These are phyloP conservation scores for Sandelia bainsii DNA, from an alignment of 2,797 vertebrate genomes.

Conservation along the genomic window DNA sequence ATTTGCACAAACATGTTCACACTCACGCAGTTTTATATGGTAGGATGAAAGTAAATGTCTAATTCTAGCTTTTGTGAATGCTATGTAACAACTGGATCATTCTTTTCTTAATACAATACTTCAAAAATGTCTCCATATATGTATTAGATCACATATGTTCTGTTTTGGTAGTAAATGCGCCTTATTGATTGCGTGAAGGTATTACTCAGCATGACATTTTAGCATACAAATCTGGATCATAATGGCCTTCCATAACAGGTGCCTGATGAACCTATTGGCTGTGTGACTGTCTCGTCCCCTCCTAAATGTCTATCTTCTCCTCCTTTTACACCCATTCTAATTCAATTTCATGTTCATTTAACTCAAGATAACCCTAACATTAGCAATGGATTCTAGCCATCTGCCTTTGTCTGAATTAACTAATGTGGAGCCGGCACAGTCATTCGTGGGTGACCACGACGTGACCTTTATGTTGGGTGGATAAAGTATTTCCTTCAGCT, in stretches of 20 bases:
- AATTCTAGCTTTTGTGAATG: neutral
- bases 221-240: constrained; percentile 27
- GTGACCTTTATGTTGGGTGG: constrained; percentile 9
- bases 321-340: constrained; percentile 45
- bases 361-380: constrained; percentile 38
- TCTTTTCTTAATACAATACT: neutral
- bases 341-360: constrained; percentile 46
- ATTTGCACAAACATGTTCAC: constrained; percentile 57
- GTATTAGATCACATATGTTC: neutral
- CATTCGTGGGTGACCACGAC: constrained; percentile 8
- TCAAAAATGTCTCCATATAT: neutral
- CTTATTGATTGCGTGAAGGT: neutral
- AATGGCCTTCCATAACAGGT: constrained; percentile 39
- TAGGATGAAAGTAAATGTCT: neutral
- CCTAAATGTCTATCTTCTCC: constrained; percentile 24
- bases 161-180: neutral
- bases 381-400: constrained; percentile 9
- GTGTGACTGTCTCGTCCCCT: constrained; percentile 20
- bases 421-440: constrained; percentile 28
- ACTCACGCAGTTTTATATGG: constrained; percentile 13
- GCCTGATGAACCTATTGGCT: constrained; percentile 30
- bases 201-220: constrained; percentile 27
- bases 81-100: neutral
- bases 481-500: constrained; percentile 7
- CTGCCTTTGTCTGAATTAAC: constrained; percentile 19